Evolutionary conservation across 2,888 invertebrate species (phyloP), one percentile per base, ranked within the genome.

Genomic region (Punctoribates punctum): DNA sequence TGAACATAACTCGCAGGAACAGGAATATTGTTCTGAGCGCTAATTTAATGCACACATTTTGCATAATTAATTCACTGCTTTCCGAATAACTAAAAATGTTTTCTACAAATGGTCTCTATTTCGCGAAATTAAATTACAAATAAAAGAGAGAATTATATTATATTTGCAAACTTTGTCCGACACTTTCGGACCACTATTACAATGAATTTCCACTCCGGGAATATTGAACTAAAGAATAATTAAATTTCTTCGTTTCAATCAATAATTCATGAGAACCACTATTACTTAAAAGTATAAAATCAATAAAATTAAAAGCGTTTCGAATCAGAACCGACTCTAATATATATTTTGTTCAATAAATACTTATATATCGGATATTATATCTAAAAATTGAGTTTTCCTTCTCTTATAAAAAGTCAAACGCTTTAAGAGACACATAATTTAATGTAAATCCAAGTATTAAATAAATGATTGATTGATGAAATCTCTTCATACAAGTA

Each of bases 381-480:
- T 5, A 54, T 54, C 6, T 42, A 42, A 11, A 42, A 11, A 42
- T 42, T 42, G 8, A 42, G 15, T 13, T 51, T 51, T 51, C 20
- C 9, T 60, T 60, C 25, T 6, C 60, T 4, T 9, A 9, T n/a
- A n/a, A n/a, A n/a, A n/a, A n/a, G n/a, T 60, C 17, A 25, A 9
- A 9, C 13, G 60, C 60, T 23, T 20, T 23, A 25, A 23, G 27
- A 9, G 15, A 23, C 25, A 5, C 60, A 60, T 60, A 60, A 60
- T 25, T 23, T 23, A 25, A 23, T 60, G 27, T 23, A 60, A 25
- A 60, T 60, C 27, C 2, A 60, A 9, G 60, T 27, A 60, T 60
- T 60, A 23, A 60, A 60, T 23, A 60, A 23, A 60, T 60, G 60
- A 60, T 60, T 60, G 60, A 60, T 60, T 60, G 60, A 60, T 23